Conservation (phyloP, 2,113 vertebrate species). For the Plectropomus leopardus region DNA sequence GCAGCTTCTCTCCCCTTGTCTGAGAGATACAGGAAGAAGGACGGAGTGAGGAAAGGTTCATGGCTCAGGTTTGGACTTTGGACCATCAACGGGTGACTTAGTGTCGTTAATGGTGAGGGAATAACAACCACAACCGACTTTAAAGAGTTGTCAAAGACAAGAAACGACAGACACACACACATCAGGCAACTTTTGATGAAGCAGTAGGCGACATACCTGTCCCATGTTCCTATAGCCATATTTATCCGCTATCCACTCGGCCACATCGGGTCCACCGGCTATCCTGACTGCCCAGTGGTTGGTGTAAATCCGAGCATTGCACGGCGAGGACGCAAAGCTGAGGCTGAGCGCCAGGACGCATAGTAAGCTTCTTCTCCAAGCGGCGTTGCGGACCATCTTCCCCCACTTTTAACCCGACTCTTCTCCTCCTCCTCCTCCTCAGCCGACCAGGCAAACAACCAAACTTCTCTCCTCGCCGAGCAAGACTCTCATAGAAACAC, state of each 20-base stretch:
- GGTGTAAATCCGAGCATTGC: constrained; percentile 94
- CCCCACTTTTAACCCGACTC: constrained; percentile 74
- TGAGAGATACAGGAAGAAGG: background rate
- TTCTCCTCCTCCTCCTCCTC: constrained; percentile 71
- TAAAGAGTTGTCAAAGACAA: constrained; percentile 23
- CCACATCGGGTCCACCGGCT: constrained; percentile 90
- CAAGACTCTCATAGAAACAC: constrained; percentile 83
- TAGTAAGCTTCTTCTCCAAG: constrained; percentile 86
- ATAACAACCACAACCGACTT: background rate
- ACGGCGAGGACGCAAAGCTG: constrained; percentile 89
- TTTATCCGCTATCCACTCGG: constrained; percentile 93
- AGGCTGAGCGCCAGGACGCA: constrained; percentile 90
- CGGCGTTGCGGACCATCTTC: constrained; percentile 90
- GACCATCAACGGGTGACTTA: constrained; percentile 54
- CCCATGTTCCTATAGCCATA: constrained; percentile 97
- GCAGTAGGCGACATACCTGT: constrained; percentile 88
- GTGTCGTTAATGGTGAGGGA: background rate
- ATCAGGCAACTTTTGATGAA: constrained; percentile 26
- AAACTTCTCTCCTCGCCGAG: constrained; percentile 83
- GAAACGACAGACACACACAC: background rate
- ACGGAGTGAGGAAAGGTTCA: background rate
- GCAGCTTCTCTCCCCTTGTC: constrained; percentile 13
- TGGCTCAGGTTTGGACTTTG: constrained; percentile 35
- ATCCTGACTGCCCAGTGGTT: constrained; percentile 99
- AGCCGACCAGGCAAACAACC: constrained; percentile 82